Percentiles rank a stretch among this genome's conserved stretches.
Conservation (phyloP, 2,113 vertebrate genomes). For the Pangasianodon gigas region DNA sequence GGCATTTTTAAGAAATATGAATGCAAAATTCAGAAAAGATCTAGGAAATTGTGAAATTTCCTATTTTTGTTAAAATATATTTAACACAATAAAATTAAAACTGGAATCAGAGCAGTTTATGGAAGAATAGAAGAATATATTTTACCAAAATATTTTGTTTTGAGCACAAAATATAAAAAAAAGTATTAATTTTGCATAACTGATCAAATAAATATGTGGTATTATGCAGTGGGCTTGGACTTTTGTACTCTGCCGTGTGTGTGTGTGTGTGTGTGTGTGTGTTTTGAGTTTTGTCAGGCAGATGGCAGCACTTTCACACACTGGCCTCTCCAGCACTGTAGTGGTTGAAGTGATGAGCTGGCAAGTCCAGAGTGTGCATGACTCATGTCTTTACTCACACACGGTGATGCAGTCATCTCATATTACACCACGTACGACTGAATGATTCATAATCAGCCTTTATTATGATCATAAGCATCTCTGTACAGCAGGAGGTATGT, state of each 20-base stretch:
- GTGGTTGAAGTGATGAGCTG: background rate
- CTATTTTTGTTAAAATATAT: background rate
- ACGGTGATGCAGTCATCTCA: background rate
- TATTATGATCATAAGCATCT: slow-evolving; percentile 41
- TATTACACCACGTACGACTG: background rate
- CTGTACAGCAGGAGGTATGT: slow-evolving; percentile 49
- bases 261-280: background rate
- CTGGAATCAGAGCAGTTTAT: background rate
- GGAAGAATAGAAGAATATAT: background rate
- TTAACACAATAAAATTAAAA: background rate
- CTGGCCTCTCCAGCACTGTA: background rate
- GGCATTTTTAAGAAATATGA: background rate
- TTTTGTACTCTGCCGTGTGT: background rate
- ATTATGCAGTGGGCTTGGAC: background rate
- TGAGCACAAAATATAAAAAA: no score
- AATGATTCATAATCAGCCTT: slow-evolving; percentile 47
- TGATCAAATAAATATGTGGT: background rate
- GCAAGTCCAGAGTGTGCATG: background rate
- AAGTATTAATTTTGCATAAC: background rate
- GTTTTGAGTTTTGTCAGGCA: slow-evolving; percentile 8
- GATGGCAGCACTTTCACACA: slow-evolving; percentile 29
- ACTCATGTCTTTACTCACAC: slow-evolving; percentile 34
- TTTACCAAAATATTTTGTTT: background rate
- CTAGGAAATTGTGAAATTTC: background rate
- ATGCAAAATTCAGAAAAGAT: background rate